Evolutionary conservation across 2,888 invertebrate genomes (phyloP), one percentile per base, ranked within the genome.

Genomic region (Shargacucullia verbasci): DNA sequence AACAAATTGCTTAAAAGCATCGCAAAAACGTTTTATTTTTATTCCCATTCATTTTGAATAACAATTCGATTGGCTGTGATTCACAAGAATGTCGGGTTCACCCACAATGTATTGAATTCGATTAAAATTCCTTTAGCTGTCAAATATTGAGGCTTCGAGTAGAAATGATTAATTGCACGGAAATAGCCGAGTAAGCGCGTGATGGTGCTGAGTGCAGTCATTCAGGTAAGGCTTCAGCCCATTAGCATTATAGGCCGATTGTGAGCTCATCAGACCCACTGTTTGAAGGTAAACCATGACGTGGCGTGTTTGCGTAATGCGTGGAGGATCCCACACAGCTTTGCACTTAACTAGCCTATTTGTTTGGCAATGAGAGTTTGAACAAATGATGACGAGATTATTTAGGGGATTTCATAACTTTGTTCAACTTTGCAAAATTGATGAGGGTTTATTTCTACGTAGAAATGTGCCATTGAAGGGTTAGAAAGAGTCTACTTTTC

Each of bases 101-200:
- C 56, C 69, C 47, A 56, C 60, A 48, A 61, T 69, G 70, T 66
- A 73, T 73, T 71, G 62, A 70, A 73, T 75, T 79, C 75, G 73
- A 80, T 80, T 79, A 81, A 79, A 75, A 81, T 82, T 82, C 80
- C 65, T 76, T 73, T 69, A 62, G 54, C 67, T 80, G 72, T 79
- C 79, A 80, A 76, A 76, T 80, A 80, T 75, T 64, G 74, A 78
- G 77, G 63, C 39, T 79, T 60, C 66, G 76, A 80, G 72, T 59
- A 31, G 56, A 59, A 66, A 82, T 87, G 87, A 87, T 87, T 87
- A 85, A 88, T 88, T 80, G 84, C 59, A 60, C 76, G 55, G 73
- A 80, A 82, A 79, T 77, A 78, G 81, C 79, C 78, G 82, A 79
- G 76, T 80, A 71, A 78, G 71, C 67, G 60, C 67, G 63, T 75